Evolutionary conservation across 2,113 vertebrate species (phyloP), one percentile per base, ranked within the genome.

Genomic region (Catharus minimus): DNA sequence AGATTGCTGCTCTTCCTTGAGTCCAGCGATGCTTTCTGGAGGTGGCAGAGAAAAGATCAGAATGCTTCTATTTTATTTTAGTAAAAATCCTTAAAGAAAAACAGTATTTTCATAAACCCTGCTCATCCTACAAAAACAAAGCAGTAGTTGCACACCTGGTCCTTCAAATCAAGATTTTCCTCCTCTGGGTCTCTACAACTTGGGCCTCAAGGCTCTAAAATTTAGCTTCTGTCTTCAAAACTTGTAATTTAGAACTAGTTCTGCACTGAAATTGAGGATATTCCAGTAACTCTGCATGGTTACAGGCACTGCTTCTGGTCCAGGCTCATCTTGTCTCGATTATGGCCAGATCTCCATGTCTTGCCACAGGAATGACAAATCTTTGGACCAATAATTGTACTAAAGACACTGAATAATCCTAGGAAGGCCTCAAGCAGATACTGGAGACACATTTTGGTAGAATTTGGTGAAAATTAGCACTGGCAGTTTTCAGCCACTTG

Each of bases 1-100:
- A 24, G 17, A 5, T 18, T 43, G 7, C 8, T 49, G 24, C 3
- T 9, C 23, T 2, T 10, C 22, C 33, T 36, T 0, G 9, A 62
- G 16, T 26, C 41, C 24, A 39, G 8, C 21, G 50, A 41, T 56
- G 49, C 53, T 64, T 64, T 58, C 66, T 68, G 38, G 36, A 89
- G 64, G 33, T 46, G 44, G 21, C 41, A 64, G 0, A 0, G 27
- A 13, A 30, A 60, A 52, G 16, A 65, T 4, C 49, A 75, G 44
- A 64, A 60, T 36, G 17, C 13, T 87, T 36, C 47, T 27, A 17
- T 28, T 28, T 18, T 18, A 13, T 41, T 86, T 82, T 53, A 76
- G 68, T 49, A 18, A 47, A 58, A 82, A 7, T 12, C 19, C 32
- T 26, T 67, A 38, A 60, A 23, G 15, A 68, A 27, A 74, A 69